Conservation (phyloP, 2,888 invertebrate species). For the Meandrusa payeni region DNA sequence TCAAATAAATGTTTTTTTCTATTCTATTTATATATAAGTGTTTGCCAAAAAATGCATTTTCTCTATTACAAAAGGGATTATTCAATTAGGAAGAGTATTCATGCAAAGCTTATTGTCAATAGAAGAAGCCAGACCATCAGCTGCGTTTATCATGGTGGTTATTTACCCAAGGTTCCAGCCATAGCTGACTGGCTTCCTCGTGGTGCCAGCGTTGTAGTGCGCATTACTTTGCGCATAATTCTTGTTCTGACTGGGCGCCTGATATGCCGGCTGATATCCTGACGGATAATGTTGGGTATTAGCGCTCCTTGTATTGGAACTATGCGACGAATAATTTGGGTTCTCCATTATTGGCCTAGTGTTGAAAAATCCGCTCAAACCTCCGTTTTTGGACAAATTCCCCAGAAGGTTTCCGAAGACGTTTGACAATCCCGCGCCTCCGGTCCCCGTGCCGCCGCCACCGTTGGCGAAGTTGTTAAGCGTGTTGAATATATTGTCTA, state of each 20-base stretch:
- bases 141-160: slow-evolving; percentile 29
- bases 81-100: slow-evolving; percentile 21
- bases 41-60: too few relatives aligned
- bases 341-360: slow-evolving; percentile 72
- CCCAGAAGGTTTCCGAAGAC: slow-evolving; percentile 64
- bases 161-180: slow-evolving; percentile 78
- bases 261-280: slow-evolving; percentile 57
- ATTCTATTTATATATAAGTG: too few relatives aligned
- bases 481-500: slow-evolving; percentile 29
- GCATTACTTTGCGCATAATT: slow-evolving; percentile 58
- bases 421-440: slow-evolving; percentile 46
- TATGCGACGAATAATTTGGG: slow-evolving; percentile 63
- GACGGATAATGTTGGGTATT: slow-evolving; percentile 64
- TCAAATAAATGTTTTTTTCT: too few relatives aligned
- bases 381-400: slow-evolving; percentile 59
- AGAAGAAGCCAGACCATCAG: slow-evolving; percentile 41
- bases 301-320: slow-evolving; percentile 61
- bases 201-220: slow-evolving; percentile 45
- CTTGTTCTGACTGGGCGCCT: slow-evolving; percentile 53
- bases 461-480: slow-evolving; percentile 32
- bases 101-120: slow-evolving; percentile 39
- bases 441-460: slow-evolving; percentile 31
- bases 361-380: slow-evolving; percentile 55
- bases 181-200: slow-evolving; percentile 60
- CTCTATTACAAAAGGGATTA: too few relatives aligned